Evolutionary conservation across 2,797 vertebrate genomes (phyloP).

Genomic region (Epinephelus coioides): DNA sequence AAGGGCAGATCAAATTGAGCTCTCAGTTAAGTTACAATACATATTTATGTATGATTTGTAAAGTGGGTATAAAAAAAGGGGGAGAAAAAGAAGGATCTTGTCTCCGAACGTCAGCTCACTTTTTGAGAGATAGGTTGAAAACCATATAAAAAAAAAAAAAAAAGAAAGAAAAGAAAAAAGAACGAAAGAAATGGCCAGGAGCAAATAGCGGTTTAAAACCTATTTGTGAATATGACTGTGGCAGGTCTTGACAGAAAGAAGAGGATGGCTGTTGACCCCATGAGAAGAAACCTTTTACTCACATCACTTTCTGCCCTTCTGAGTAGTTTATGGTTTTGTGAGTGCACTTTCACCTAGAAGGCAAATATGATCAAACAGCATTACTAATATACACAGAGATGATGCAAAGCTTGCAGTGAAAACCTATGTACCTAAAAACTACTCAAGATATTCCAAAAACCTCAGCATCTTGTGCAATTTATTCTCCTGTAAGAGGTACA

Average conservation of each 20-base stretch:
- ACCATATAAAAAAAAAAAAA: not conserved
- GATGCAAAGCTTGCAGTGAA: conserved; percentile 52
- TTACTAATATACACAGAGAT: conserved; percentile 19
- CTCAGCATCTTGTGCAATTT: not conserved
- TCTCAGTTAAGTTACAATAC: too few relatives aligned
- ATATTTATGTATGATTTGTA: too few relatives aligned
- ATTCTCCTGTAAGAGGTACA: conserved; percentile 22
- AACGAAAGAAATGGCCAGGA: not conserved
- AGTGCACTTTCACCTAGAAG: conserved; percentile 45
- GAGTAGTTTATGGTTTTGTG: conserved; percentile 18
- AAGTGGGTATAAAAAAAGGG: too few relatives aligned
- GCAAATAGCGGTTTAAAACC: not conserved
- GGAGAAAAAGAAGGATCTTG: not conserved
- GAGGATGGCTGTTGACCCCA: conserved; percentile 20
- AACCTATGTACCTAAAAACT: conserved; percentile 9
- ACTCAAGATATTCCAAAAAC: not conserved
- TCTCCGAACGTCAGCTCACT: not conserved
- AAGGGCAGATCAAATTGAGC: too few relatives aligned
- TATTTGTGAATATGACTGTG: conserved; percentile 4
- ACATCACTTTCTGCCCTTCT: conserved; percentile 24
- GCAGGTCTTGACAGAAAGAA: conserved; percentile 15
- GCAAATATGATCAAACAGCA: conserved; percentile 49
- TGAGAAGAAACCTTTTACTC: conserved; percentile 22
- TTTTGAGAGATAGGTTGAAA: not conserved
- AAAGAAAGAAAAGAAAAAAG: too few relatives aligned